Conservation (phyloP, 2,797 vertebrate genomes). For the Pangasius macronema region DNA sequence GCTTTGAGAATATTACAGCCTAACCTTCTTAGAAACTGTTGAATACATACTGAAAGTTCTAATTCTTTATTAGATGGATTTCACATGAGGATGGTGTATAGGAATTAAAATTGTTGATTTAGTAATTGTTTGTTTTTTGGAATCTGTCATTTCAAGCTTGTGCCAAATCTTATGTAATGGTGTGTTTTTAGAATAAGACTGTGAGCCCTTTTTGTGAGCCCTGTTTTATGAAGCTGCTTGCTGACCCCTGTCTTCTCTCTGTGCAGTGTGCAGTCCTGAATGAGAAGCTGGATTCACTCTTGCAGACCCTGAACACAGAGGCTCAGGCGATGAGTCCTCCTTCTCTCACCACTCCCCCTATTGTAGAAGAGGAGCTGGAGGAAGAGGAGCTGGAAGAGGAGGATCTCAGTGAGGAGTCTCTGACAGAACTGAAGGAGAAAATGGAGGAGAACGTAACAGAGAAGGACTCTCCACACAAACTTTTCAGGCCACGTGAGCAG, state of each 20-base stretch:
- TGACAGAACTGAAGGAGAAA: conserved; percentile 87
- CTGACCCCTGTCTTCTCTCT: not conserved
- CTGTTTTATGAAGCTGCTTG: not conserved
- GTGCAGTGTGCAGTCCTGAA: conserved; percentile 88
- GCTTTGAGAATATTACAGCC: not conserved
- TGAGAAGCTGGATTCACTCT: conserved; percentile 92
- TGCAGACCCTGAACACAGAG: conserved; percentile 87
- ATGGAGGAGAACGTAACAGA: conserved; percentile 78
- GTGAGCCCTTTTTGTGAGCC: too few relatives aligned
- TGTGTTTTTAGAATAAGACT: not conserved
- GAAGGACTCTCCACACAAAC: conserved; percentile 76
- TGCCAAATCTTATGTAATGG: not conserved
- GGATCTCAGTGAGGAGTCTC: conserved; percentile 86
- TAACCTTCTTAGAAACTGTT: not conserved
- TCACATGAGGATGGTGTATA: not conserved
- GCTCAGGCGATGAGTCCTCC: conserved; percentile 71
- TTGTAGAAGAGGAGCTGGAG: conserved; percentile 82
- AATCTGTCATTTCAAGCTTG: not conserved
- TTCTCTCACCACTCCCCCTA: conserved; percentile 75
- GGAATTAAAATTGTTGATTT: not conserved
- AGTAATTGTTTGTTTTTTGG: not conserved
- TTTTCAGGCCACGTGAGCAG: conserved; percentile 85
- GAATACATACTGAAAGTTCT: not conserved
- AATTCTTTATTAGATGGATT: not conserved
- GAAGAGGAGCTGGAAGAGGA: conserved; percentile 82